These are phyloP conservation scores for Capromys pilorides DNA, from an alignment of 2,797 vertebrate genomes.

Conservation along the genomic window DNA sequence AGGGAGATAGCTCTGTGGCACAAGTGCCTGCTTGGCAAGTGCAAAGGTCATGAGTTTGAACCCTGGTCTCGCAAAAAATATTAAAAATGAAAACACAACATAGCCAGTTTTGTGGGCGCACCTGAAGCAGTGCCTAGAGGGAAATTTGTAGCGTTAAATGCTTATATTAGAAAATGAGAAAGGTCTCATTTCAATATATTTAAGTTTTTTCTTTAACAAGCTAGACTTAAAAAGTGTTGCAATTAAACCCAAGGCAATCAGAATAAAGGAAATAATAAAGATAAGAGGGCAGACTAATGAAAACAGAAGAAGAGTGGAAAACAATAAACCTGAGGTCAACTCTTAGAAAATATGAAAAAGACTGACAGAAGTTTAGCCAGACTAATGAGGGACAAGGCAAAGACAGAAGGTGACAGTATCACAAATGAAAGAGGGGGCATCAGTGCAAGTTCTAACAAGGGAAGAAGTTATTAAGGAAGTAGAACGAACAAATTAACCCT, in stretches of 20 bases:
- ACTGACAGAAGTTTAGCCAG: background rate
- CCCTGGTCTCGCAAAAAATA: too few relatives aligned
- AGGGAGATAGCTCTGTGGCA: too few relatives aligned
- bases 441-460: background rate
- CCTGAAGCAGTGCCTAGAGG: background rate
- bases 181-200: background rate
- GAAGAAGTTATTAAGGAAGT: slow-evolving; percentile 25
- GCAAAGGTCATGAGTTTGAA: too few relatives aligned
- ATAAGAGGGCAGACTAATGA: slow-evolving; percentile 5
- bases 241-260: slow-evolving; percentile 43
- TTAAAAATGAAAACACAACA: slow-evolving; percentile 34
- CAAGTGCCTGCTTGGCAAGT: too few relatives aligned
- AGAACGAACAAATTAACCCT: background rate
- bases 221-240: background rate
- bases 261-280: slow-evolving; percentile 38
- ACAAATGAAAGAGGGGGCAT: slow-evolving; percentile 18
- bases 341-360: slow-evolving; percentile 31
- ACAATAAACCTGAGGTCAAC: background rate
- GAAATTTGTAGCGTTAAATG: background rate
- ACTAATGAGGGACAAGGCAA: background rate
- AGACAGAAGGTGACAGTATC: background rate
- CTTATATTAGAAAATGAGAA: slow-evolving; percentile 35
- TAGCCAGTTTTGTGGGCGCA: background rate
- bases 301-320: slow-evolving; percentile 22
- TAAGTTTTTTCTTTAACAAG: slow-evolving; percentile 4